A percentile compares a stretch with the other conserved stretches of the same genome.
Evolutionary conservation across 2,113 vertebrate species (phyloP).

Genomic region (Syngnathus typhle): DNA sequence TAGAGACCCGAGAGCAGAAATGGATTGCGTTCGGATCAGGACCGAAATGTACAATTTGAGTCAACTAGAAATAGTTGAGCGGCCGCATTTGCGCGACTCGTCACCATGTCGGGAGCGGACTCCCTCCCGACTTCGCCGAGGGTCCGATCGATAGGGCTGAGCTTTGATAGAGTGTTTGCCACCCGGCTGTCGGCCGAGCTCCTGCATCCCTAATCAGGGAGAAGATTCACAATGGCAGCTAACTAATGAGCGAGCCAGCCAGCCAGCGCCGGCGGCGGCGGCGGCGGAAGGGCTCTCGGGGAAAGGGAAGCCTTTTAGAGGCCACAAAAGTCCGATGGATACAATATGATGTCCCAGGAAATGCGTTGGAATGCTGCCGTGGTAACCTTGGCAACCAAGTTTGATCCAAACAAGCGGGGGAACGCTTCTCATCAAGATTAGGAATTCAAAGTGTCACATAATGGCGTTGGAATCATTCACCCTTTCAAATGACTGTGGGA

Average conservation of each 20-base stretch:
- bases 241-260: conserved; percentile 39
- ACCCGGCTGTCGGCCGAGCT: conserved; percentile 41
- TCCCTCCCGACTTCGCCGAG: conserved; percentile 32
- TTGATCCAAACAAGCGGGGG: not conserved
- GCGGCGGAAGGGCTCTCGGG: conserved; percentile 16
- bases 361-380: not conserved
- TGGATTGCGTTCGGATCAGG: conserved; percentile 3
- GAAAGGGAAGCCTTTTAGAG: conserved; percentile 7
- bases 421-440: not conserved
- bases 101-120: conserved; percentile 23
- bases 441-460: conserved; percentile 1
- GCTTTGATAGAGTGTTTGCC: conserved; percentile 51
- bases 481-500: conserved; percentile 28
- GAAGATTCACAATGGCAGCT: conserved; percentile 55
- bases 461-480: conserved; percentile 12
- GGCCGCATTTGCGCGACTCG: conserved; percentile 62
- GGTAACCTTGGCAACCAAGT: conserved; percentile 9
- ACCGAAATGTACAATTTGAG: no score
- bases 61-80: conserved; percentile 6
- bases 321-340: not conserved
- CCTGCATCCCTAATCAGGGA: conserved; percentile 46
- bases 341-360: not conserved
- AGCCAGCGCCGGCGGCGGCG: not conserved
- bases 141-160: conserved; percentile 44
- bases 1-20: conserved; percentile 13